Evolutionary conservation across 53 echinoderm and acorn worm species (phyloP), one percentile per base, ranked within the genome.

Genomic region (Holothuria scabra): DNA sequence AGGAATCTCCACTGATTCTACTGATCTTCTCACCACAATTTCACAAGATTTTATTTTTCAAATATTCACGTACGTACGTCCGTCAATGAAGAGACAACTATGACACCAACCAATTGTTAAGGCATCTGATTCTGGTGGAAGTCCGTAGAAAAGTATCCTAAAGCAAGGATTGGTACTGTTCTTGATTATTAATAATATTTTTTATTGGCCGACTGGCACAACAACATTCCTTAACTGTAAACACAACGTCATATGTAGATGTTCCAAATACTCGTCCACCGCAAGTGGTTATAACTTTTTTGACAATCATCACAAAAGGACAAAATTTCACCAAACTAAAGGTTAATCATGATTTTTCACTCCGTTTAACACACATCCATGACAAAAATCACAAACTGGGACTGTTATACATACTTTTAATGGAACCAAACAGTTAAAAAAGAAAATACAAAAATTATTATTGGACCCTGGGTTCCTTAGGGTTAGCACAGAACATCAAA

Each of bases 351-450:
- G 32, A 41, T 48, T 13, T 29, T 19, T 56, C 58, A 57, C 58
- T 78, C 78, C 19, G 32, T 32, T 58, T 55, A 52, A 56, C 56
- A 57, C 52, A 78, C 78, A 78, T 78, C 30, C 78, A 78, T 56
- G 57, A 78, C 78, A 78, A 78, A 28, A 78, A 78, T 59, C 78
- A 78, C 78, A 78, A 78, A 49, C 56, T 78, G 78, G 78, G 78
- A 72, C 72, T 44, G 48, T 25, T n/a, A 38, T 72, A 72, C 26
- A 23, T 33, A 46, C 22, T 46, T 72, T 48, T 46, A 67, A 30
- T 35, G 69, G 38, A 69, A 72, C 44, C 41, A 41, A 72, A 72
- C 7, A 23, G 10, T 29, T 30, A 29, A 34, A 34, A 69, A 69
- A 31, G 30, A 44, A 72, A 44, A 44, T 22, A 67, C 23, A 67